Conservation (phyloP, 1,140 invertebrate genomes). For the Drosophila kikkawai region DNA sequence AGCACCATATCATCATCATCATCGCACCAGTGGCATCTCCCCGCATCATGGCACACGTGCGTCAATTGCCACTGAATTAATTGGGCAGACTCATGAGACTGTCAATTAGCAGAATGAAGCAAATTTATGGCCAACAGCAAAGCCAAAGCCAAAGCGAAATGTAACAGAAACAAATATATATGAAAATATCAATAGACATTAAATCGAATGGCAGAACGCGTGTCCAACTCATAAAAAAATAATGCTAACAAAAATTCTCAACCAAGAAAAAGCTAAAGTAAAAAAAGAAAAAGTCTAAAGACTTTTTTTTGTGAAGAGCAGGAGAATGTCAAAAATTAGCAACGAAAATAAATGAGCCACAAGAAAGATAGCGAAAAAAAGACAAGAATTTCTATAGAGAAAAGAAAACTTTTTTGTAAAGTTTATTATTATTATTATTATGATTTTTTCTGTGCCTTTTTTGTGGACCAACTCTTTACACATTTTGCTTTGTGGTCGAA, state of each 20-base stretch:
- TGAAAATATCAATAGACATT: constrained; percentile 45
- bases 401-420: constrained; percentile 34
- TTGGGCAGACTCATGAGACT: constrained; percentile 78
- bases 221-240: constrained; percentile 38
- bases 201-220: constrained; percentile 48
- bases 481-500: constrained; percentile 38
- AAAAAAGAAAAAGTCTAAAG: constrained; percentile 9
- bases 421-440: constrained; percentile 49
- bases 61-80: constrained; percentile 76
- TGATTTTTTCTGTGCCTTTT: constrained; percentile 29
- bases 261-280: constrained; percentile 14
- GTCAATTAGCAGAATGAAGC: constrained; percentile 69
- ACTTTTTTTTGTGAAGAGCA: constrained; percentile 43
- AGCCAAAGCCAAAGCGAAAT: constrained; percentile 25
- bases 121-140: constrained; percentile 65
- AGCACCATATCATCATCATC: constrained; percentile 3
- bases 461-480: constrained; percentile 23
- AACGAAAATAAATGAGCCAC: constrained; percentile 77
- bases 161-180: constrained; percentile 14
- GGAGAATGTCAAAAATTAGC: constrained; percentile 77
- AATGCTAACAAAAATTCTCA: constrained; percentile 44
- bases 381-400: constrained; percentile 51
- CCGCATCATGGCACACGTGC: constrained; percentile 53
- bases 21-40: neutral
- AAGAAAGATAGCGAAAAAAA: constrained; percentile 10